Conservation (phyloP, 2,888 invertebrate species). For the Oasisia sp. region DNA sequence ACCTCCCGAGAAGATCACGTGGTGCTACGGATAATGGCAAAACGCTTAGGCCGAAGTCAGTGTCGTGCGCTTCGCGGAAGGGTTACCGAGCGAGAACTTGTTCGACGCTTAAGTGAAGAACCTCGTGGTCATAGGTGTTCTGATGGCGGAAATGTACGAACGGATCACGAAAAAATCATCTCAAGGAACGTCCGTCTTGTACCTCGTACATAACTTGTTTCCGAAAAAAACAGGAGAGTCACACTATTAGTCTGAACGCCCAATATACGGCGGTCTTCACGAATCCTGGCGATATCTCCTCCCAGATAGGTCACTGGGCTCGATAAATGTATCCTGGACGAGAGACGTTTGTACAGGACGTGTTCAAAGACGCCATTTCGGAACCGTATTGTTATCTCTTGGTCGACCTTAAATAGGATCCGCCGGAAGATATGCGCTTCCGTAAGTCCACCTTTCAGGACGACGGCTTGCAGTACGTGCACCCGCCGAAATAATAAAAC, state of each 20-base stretch:
- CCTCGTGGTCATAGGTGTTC: not conserved
- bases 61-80: not conserved
- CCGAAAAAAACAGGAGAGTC: not conserved
- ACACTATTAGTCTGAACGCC: no score
- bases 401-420: not conserved
- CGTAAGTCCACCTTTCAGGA: not conserved
- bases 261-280: not conserved
- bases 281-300: not conserved
- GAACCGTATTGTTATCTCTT: not conserved
- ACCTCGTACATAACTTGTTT: not conserved
- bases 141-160: no score
- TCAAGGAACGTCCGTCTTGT: not conserved
- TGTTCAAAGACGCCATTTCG: not conserved
- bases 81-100: not conserved
- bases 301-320: not conserved
- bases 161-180: no score
- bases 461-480: not conserved
- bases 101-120: not conserved
- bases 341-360: no score
- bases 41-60: not conserved
- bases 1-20: not conserved
- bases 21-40: not conserved
- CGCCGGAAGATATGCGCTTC: no score
- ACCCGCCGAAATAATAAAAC: not conserved
- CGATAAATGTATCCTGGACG: no score